Conservation (phyloP, 1,140 invertebrate genomes). For the Brachionus rubens region DNA sequence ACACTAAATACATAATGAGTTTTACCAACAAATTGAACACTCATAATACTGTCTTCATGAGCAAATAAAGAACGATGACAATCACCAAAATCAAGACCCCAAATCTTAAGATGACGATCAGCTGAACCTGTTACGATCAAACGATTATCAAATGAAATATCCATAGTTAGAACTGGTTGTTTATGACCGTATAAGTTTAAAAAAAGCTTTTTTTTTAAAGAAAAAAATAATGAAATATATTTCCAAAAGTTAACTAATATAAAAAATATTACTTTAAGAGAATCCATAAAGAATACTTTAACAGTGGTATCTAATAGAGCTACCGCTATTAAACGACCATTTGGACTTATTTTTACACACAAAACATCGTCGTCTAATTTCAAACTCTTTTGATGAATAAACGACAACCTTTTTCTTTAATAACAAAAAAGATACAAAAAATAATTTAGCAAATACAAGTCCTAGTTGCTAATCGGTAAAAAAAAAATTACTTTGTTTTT, state of each 20-base stretch:
- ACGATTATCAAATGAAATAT: constrained; percentile 84
- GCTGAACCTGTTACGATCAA: constrained; percentile 87
- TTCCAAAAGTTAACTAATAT: background rate
- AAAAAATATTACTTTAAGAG: constrained; percentile 71
- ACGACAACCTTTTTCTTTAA: constrained; percentile 69
- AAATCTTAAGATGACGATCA: constrained; percentile 92
- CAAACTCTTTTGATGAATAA: constrained; percentile 75
- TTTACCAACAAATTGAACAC: constrained; percentile 78
- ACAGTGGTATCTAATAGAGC: constrained; percentile 86
- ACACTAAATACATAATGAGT: constrained; percentile 90
- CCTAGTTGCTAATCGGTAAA: too few species aligned
- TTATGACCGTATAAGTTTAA: constrained; percentile 93
- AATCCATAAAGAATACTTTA: constrained; percentile 89
- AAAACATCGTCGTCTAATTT: constrained; percentile 81
- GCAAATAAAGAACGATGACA: constrained; percentile 73
- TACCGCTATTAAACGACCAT: constrained; percentile 82
- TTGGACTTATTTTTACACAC: constrained; percentile 74
- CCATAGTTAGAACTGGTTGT: constrained; percentile 84
- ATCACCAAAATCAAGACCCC: constrained; percentile 97
- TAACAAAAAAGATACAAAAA: background rate
- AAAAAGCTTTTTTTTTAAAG: constrained; percentile 80
- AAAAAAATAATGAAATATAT: constrained; percentile 48
- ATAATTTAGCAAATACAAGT: constrained; percentile 29
- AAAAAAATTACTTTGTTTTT: constrained; percentile 49
- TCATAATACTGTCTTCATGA: constrained; percentile 88